Evolutionary conservation across 2,113 vertebrate species (phyloP).

Genomic region (Camelus bactrianus): DNA sequence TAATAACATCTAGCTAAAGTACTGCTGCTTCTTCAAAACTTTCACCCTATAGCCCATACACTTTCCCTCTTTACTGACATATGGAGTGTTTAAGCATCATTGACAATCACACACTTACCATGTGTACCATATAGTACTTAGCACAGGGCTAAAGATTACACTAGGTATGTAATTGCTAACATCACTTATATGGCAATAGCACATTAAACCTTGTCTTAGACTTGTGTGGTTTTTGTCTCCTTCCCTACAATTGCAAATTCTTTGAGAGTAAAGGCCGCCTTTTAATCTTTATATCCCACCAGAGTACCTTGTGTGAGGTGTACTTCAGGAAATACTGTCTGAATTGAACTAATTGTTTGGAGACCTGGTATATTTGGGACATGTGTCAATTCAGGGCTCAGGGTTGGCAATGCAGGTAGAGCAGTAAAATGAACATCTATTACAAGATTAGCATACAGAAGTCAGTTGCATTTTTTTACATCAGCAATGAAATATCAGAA

Average conservation of each 20-base stretch:
- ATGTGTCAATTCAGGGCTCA: neutral
- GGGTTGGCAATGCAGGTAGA: neutral
- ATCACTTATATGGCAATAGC: constrained; percentile 9
- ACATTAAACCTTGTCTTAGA: neutral
- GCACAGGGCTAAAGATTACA: neutral
- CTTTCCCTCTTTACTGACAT: neutral
- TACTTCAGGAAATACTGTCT: neutral
- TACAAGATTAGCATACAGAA: too few species aligned
- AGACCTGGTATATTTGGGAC: constrained; percentile 6
- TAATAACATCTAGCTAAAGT: constrained; percentile 27
- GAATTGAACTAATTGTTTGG: neutral
- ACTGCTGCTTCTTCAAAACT: neutral
- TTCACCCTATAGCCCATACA: neutral
- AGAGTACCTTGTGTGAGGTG: neutral
- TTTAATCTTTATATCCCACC: neutral
- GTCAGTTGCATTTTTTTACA: too few species aligned
- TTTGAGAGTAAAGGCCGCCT: neutral
- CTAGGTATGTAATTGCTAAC: neutral
- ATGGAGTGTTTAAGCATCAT: constrained; percentile 29
- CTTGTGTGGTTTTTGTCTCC: neutral
- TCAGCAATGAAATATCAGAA: too few species aligned
- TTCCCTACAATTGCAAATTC: neutral
- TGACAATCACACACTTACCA: neutral
- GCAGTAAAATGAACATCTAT: neutral
- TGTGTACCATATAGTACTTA: neutral